A percentile compares a stretch with the other conserved stretches of the same genome.
phyloP scores from a whole-genome alignment of 2,888 invertebrate genomes.

The Platerodrilus igneus region DNA sequence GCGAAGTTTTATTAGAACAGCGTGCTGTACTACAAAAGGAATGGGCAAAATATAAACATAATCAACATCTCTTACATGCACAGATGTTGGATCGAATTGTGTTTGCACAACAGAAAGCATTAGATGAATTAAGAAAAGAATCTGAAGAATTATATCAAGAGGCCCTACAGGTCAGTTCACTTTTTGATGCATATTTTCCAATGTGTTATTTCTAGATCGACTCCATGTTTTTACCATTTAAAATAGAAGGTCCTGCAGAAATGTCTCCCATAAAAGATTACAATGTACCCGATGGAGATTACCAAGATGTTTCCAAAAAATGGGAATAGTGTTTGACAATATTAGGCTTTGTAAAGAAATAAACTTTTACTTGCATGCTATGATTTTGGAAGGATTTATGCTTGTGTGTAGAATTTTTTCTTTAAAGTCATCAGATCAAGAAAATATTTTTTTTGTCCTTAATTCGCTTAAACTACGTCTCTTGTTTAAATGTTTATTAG shows the following conservation, averaged over 20 bases:
- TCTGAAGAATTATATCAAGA: slow-evolving; percentile 84
- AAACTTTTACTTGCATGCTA: not conserved
- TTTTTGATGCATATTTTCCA: slow-evolving; percentile 6
- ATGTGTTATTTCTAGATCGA: slow-evolving; percentile 64
- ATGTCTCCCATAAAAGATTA: slow-evolving; percentile 83
- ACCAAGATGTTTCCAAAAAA: slow-evolving; percentile 73
- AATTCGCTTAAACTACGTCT: no score
- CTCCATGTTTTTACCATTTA: slow-evolving; percentile 62
- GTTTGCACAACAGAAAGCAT: slow-evolving; percentile 69
- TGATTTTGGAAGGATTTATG: no score
- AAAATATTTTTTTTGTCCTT: no score
- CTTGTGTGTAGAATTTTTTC: no score
- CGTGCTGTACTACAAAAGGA: slow-evolving; percentile 64
- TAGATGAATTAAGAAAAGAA: slow-evolving; percentile 72
- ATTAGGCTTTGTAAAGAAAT: slow-evolving; percentile 8
- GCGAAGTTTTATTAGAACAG: slow-evolving; percentile 58
- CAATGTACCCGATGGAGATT: slow-evolving; percentile 85
- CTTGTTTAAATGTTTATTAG: no score
- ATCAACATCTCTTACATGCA: slow-evolving; percentile 61
- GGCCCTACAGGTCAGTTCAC: slow-evolving; percentile 65
- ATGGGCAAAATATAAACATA: slow-evolving; percentile 68
- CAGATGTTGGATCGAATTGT: slow-evolving; percentile 65
- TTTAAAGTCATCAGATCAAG: no score
- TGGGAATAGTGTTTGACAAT: no score
- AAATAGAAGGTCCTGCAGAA: slow-evolving; percentile 66